Base-by-base conservation (phyloP, 2,797 vertebrate species). In the Anguilla megastoma region DNA sequence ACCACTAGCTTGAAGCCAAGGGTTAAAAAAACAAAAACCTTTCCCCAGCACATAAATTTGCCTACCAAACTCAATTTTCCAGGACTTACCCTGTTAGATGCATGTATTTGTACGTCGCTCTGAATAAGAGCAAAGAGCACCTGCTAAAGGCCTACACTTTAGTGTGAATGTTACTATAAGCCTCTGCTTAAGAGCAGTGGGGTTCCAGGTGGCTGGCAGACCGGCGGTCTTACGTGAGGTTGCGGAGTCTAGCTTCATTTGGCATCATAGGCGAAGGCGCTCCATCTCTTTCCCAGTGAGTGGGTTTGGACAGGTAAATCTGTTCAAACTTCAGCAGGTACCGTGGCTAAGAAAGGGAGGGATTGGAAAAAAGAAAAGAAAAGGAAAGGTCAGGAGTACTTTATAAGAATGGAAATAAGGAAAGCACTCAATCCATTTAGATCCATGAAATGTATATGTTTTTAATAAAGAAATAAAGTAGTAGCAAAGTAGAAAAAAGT, bases 191-290 rank as follows among this genome's bases (percentile, higher is more conserved):
- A 36, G 27, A 33, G 10, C 9, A 10, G 69, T 30, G 69, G 21
- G 69, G 30, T 33, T 33, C 27, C 5, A 14, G 14, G 36, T 41
- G 36, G 4, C 14, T 1, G 18, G 74, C 16, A 24, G 14, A 45
- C 0, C 33, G 36, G 14, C 3, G 36, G 2, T 92, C 98, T 94
- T 96, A 99, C 98, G 98, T 99, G 74, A 99, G 97, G 91, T 99
- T 99, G 88, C 98, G 96, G 79, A 99, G 94, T 24, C 98, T 96
- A 54, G 98, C 99, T 93, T 99, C 99, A 18, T 99, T 99, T 41
- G 99, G 99, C 98, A 99, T 99, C 99, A 99, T 99, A 66, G 98
- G 98, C 2, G 98, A 99, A 0, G 99, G 99, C 0, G 98, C 98
- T 2, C 99, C 99, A 52, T 99, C 99, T 95, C 98, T 96, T 94